Evolutionary conservation across 2,888 invertebrate genomes (phyloP).

Genomic region (Endotricha flammealis): DNA sequence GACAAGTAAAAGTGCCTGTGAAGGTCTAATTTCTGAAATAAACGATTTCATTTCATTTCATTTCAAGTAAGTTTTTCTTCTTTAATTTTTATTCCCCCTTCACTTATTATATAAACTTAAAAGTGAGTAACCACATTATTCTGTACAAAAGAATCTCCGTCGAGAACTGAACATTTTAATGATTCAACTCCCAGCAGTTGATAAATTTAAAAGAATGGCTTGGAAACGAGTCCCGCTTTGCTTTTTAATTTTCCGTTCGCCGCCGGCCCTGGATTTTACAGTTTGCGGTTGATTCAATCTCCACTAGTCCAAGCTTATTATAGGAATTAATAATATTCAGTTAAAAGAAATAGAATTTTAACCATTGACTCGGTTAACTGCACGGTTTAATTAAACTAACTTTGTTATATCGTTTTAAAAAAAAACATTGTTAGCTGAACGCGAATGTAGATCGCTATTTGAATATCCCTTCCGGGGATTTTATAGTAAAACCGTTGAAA

Average conservation of each 20-base stretch:
- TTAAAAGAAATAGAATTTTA: slow-evolving; percentile 6
- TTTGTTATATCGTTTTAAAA: no score
- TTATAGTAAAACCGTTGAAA: no score
- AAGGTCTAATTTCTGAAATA: no score
- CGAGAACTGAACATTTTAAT: slow-evolving; percentile 66
- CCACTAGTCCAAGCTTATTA: slow-evolving; percentile 13
- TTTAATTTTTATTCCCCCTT: no score
- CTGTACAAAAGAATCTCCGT: slow-evolving; percentile 56
- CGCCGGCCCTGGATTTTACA: slow-evolving; percentile 45
- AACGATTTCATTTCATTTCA: no score
- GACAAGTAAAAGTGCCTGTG: no score
- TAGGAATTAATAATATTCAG: slow-evolving; percentile 2
- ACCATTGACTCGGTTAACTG: no score
- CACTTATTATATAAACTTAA: slow-evolving; percentile 38
- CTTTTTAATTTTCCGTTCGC: slow-evolving; percentile 75
- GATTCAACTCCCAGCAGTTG: slow-evolving; percentile 51
- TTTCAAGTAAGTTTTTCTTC: no score
- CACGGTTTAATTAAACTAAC: no score
- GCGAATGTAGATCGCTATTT: no score
- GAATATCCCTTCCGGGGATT: no score
- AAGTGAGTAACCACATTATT: slow-evolving; percentile 42
- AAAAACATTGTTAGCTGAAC: no score
- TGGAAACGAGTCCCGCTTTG: slow-evolving; percentile 56
- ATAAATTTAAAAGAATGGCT: slow-evolving; percentile 70
- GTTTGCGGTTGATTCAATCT: slow-evolving; percentile 52